Evolutionary conservation across 92 coral and sea anemone species (phyloP).

Genomic region (Porites cylindrica): DNA sequence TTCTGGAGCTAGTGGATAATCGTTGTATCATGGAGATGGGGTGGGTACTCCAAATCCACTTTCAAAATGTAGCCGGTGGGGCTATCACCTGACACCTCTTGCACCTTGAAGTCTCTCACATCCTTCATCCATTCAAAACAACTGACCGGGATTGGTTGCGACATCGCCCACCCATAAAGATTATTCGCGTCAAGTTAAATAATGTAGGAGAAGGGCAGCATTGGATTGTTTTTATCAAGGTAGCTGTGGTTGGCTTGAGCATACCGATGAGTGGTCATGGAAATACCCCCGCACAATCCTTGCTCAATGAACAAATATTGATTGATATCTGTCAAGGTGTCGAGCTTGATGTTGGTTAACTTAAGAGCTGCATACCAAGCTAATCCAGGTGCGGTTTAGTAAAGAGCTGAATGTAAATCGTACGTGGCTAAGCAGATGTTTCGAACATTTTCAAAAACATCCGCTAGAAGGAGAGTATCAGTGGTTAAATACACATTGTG

Average conservation of each 20-base stretch:
- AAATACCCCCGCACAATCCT: no score
- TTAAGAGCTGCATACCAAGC: neutral
- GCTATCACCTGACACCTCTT: no score
- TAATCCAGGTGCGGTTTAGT: neutral
- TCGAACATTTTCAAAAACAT: conserved; percentile 41
- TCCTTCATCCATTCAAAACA: no score
- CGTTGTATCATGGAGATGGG: conserved; percentile 23
- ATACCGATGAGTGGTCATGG: no score
- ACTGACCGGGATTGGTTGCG: no score
- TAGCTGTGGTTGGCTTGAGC: no score
- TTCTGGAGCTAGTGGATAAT: conserved; percentile 50
- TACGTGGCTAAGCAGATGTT: neutral
- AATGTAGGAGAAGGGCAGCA: no score
- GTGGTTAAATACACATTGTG: neutral
- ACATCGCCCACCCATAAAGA: no score
- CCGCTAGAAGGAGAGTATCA: conserved; percentile 28
- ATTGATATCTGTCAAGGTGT: conserved; percentile 1
- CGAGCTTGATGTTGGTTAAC: neutral
- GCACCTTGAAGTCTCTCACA: no score
- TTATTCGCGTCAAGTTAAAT: no score
- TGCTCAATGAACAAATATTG: no score
- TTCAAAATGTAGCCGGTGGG: neutral
- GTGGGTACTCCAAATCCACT: conserved; percentile 2
- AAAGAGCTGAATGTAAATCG: conserved; percentile 39
- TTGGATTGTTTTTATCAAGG: no score